These are phyloP conservation scores for Ornithorhynchus anatinus DNA, from an alignment of 2,113 vertebrate genomes.

Conservation along the genomic window DNA sequence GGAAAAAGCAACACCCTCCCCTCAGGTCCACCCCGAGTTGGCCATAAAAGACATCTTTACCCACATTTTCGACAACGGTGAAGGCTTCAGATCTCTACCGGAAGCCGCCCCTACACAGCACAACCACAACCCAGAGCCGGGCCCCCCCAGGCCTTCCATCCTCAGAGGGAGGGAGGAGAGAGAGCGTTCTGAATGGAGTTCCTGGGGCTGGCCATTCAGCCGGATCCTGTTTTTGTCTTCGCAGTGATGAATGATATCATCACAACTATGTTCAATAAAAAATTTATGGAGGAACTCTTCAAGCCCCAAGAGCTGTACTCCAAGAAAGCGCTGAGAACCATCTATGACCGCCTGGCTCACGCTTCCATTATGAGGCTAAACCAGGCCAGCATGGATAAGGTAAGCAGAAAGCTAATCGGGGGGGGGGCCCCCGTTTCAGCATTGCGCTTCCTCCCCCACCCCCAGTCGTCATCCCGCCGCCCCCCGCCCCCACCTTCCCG, in stretches of 20 bases:
- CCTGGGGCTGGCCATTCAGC: background rate
- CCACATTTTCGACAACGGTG: background rate
- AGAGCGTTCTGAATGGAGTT: background rate
- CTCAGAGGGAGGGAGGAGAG: too few relatives aligned
- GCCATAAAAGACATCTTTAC: background rate
- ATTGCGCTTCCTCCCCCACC: background rate
- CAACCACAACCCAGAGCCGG: background rate
- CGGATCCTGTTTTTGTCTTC: conserved; percentile 54
- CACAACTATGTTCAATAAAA: conserved; percentile 96
- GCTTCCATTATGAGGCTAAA: conserved; percentile 98
- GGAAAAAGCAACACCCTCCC: background rate
- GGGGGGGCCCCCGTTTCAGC: background rate
- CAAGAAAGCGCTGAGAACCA: conserved; percentile 91
- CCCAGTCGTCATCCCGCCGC: background rate
- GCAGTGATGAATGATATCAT: conserved; percentile 99
- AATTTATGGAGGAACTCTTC: conserved; percentile 95
- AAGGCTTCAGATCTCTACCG: background rate
- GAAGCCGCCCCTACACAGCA: background rate
- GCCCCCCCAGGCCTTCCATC: background rate
- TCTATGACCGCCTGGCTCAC: conserved; percentile 94
- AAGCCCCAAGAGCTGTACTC: conserved; percentile 97
- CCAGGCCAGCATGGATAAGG: conserved; percentile 99
- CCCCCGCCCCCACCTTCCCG: background rate
- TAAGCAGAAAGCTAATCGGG: conserved; percentile 51
- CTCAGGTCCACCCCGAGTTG: background rate